phyloP scores from a whole-genome alignment of 2,797 vertebrate genomes.

The Saxicola maurus region DNA sequence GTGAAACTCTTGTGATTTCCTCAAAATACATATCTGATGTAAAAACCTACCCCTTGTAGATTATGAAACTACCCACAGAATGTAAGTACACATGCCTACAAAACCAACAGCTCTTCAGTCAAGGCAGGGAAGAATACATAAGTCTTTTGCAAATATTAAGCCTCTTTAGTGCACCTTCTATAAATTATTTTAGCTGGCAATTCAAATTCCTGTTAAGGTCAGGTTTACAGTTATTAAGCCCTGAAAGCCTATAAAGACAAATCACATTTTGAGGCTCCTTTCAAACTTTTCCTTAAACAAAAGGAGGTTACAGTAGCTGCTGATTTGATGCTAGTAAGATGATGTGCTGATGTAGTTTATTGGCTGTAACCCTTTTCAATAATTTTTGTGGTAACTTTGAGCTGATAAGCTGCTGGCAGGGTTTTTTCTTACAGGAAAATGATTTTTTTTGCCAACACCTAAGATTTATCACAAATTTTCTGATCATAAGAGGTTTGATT shows the following conservation, averaged over 20 bases:
- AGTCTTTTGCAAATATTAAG: neutral
- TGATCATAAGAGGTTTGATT: neutral
- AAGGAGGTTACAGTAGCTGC: neutral
- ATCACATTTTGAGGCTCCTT: neutral
- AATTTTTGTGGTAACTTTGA: neutral
- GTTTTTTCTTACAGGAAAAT: neutral
- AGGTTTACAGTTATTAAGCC: neutral
- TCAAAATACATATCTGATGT: neutral
- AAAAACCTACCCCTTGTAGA: neutral
- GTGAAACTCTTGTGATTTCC: neutral
- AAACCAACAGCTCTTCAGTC: neutral
- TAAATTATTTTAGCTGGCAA: constrained; percentile 10
- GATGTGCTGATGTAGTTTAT: neutral
- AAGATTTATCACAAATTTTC: neutral
- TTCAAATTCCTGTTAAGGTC: neutral
- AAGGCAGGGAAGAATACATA: neutral
- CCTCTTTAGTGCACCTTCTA: neutral
- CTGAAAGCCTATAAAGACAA: neutral
- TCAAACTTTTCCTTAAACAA: neutral
- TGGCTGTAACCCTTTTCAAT: neutral
- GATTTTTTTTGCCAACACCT: neutral
- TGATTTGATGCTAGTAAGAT: neutral
- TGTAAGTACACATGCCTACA: neutral
- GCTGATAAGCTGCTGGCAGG: neutral
- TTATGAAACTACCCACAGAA: neutral